phyloP scores from a whole-genome alignment of 2,888 invertebrate species.

The Conus canariensis region DNA sequence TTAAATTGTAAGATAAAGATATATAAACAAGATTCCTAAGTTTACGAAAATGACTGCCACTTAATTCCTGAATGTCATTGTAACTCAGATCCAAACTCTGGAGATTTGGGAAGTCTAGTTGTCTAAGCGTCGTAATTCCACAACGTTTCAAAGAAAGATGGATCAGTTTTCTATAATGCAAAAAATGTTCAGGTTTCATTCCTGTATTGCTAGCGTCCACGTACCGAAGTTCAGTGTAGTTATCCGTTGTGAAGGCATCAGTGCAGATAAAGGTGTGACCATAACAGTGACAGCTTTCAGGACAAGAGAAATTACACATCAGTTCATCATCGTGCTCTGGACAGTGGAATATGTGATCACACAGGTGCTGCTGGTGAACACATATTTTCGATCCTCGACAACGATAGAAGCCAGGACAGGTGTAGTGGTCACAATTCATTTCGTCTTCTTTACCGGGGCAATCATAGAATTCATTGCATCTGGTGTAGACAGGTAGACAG shows the following conservation, averaged over 20 bases:
- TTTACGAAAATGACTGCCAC: neutral
- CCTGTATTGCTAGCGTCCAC: slow-evolving; percentile 3
- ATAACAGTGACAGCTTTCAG: slow-evolving; percentile 2
- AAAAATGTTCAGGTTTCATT: neutral
- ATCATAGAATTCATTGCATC: slow-evolving; percentile 14
- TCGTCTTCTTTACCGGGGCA: slow-evolving; percentile 26
- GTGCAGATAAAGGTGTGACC: slow-evolving; percentile 11
- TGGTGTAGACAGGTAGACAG: slow-evolving; percentile 33
- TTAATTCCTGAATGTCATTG: neutral
- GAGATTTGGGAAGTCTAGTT: slow-evolving; percentile 2
- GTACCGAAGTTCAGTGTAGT: slow-evolving; percentile 6
- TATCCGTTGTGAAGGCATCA: neutral
- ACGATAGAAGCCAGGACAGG: slow-evolving; percentile 22
- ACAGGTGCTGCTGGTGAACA: slow-evolving; percentile 1
- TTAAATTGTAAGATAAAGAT: neutral
- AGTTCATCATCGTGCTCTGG: slow-evolving; percentile 23
- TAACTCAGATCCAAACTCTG: slow-evolving; percentile 20
- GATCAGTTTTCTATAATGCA: slow-evolving; percentile 1
- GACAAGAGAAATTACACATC: slow-evolving; percentile 25
- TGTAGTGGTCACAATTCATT: slow-evolving; percentile 16
- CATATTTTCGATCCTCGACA: slow-evolving; percentile 21
- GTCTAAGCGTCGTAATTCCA: neutral
- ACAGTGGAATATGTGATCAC: slow-evolving; percentile 8
- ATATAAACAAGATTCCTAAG: neutral
- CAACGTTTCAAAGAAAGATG: neutral